Conservation (phyloP, 2,797 vertebrate genomes). For the Cyclura pinguis region DNA sequence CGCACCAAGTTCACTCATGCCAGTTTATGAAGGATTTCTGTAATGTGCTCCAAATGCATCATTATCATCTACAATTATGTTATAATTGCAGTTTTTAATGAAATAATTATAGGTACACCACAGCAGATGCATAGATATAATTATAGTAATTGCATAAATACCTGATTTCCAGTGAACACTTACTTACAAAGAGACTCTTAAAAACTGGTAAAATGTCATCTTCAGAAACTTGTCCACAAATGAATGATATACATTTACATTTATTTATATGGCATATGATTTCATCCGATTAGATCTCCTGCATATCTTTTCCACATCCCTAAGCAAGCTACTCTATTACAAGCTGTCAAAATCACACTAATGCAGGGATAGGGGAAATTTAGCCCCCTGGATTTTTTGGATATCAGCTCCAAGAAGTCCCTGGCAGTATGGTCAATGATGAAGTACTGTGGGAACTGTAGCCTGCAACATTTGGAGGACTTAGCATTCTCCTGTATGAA, state of each 20-base stretch:
- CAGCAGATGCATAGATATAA: constrained; percentile 76
- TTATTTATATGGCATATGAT: constrained; percentile 10
- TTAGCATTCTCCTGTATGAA: not conserved
- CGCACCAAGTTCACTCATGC: constrained; percentile 70
- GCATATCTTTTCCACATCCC: not conserved
- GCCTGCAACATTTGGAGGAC: not conserved
- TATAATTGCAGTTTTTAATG: constrained; percentile 78
- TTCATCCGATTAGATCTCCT: constrained; percentile 24
- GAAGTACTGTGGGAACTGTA: not conserved
- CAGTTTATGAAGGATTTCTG: constrained; percentile 74
- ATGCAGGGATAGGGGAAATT: not conserved
- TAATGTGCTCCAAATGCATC: constrained; percentile 74
- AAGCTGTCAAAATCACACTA: constrained; percentile 10
- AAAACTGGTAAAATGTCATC: constrained; percentile 63
- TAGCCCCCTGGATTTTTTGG: not conserved
- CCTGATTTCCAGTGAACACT: constrained; percentile 75
- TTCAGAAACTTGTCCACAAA: constrained; percentile 66
- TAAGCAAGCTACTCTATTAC: not conserved
- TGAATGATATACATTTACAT: constrained; percentile 60
- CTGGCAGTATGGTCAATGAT: not conserved
- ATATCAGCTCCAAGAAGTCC: not conserved
- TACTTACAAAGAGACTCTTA: constrained; percentile 72
- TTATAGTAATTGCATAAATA: constrained; percentile 79
- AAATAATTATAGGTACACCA: constrained; percentile 78
- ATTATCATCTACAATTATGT: constrained; percentile 75